Conservation (phyloP, 2,797 vertebrate genomes). For the Crotalus adamanteus region DNA sequence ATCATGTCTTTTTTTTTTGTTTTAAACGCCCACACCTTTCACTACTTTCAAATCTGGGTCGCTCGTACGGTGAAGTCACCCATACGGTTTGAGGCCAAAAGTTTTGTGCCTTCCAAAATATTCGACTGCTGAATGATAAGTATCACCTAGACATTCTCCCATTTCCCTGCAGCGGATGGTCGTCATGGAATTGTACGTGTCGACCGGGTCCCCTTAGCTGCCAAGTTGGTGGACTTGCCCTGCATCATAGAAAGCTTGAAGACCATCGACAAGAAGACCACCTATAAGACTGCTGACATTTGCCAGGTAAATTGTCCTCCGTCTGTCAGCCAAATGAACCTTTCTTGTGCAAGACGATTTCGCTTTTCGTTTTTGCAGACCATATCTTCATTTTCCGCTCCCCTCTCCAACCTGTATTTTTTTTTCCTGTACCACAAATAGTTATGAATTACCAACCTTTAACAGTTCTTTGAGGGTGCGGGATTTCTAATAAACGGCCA, state of each 20-base stretch:
- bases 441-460: too few species aligned
- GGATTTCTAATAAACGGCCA: background rate
- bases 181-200: conserved; percentile 89
- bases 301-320: conserved; percentile 82
- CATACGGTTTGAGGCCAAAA: background rate
- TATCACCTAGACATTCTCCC: background rate
- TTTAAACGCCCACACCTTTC: background rate
- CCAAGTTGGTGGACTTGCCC: conserved; percentile 92
- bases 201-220: conserved; percentile 86
- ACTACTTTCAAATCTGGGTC: background rate
- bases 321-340: rapidly evolving
- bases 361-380: background rate
- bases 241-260: conserved; percentile 90
- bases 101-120: background rate
- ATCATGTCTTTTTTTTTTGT: background rate
- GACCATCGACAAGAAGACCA: conserved; percentile 92
- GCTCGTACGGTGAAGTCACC: background rate
- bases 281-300: conserved; percentile 95
- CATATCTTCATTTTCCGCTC: background rate
- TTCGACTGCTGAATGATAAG: background rate
- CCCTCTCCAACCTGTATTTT: background rate
- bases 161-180: conserved; percentile 76
- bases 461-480: conserved; percentile 24
- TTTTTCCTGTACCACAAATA: background rate
- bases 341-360: background rate